Percentiles rank a stretch among this genome's conserved stretches.
Conservation (phyloP, 2,113 vertebrate species). For the Nothocercus julius region DNA sequence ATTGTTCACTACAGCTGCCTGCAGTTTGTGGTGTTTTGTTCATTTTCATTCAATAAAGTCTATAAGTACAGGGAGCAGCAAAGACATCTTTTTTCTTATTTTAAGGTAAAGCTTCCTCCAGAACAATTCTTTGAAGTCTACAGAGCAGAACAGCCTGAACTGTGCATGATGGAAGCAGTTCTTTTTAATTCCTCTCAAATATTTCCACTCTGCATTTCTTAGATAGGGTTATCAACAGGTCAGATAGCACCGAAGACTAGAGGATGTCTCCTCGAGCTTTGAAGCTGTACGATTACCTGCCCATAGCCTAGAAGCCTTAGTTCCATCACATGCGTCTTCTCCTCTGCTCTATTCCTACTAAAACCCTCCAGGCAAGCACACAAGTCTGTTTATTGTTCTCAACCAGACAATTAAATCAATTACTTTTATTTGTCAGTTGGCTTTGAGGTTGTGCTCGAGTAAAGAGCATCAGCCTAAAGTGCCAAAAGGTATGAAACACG, state of each 20-base stretch:
- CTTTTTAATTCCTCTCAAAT: not conserved
- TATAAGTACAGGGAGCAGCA: not conserved
- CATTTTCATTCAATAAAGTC: not conserved
- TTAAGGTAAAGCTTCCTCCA: not conserved
- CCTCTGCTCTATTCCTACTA: not conserved
- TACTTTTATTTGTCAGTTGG: not conserved
- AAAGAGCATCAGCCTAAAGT: not conserved
- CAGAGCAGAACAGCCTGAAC: not conserved
- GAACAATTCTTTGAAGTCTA: not conserved
- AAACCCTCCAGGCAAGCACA: not conserved
- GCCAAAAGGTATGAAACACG: not conserved
- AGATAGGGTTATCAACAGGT: not conserved
- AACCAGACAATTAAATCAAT: conserved; percentile 16
- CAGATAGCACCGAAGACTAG: not conserved
- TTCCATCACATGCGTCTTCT: not conserved
- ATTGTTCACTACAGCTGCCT: not conserved
- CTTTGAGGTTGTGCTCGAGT: not conserved
- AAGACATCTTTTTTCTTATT: not conserved
- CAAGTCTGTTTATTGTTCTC: not conserved
- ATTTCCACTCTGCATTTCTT: not conserved
- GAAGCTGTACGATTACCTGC: not conserved
- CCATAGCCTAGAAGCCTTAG: not conserved
- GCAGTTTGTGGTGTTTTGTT: not conserved
- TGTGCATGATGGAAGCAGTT: not conserved
- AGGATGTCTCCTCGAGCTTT: not conserved